Evolutionary conservation across 2,888 invertebrate genomes (phyloP).

Genomic region (Heliconius cydno): DNA sequence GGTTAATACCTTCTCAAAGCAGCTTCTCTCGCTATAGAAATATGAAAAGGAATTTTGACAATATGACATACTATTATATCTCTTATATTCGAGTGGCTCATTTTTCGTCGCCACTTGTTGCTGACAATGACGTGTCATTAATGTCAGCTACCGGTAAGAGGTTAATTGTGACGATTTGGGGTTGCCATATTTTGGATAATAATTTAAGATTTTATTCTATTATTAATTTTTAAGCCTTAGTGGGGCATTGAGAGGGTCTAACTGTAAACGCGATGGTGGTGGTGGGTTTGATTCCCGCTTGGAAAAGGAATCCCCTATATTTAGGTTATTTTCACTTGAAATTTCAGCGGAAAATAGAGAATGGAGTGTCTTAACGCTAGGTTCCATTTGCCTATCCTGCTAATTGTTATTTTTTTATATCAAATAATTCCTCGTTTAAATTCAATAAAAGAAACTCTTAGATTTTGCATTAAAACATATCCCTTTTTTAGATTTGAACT

Average conservation of each 20-base stretch:
- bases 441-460: too few relatives aligned
- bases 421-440: too few relatives aligned
- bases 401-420: too few relatives aligned
- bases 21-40: conserved; percentile 49
- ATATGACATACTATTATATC: conserved; percentile 44
- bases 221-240: background rate
- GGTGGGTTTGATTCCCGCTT: too few relatives aligned
- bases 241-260: background rate
- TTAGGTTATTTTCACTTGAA: too few relatives aligned
- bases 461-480: too few relatives aligned
- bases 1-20: conserved; percentile 1
- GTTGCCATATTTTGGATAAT: background rate
- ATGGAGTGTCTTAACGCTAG: too few relatives aligned
- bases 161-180: conserved; percentile 26
- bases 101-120: conserved; percentile 66
- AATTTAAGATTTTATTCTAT: background rate
- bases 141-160: conserved; percentile 52
- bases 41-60: conserved; percentile 58
- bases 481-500: too few relatives aligned
- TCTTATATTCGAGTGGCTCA: conserved; percentile 57
- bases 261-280: background rate
- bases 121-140: conserved; percentile 71
- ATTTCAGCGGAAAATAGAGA: too few relatives aligned
- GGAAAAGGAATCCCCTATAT: too few relatives aligned
- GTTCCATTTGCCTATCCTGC: too few relatives aligned